phyloP scores from a whole-genome alignment of 23 tunicate species.

The Ciona savignyi region DNA sequence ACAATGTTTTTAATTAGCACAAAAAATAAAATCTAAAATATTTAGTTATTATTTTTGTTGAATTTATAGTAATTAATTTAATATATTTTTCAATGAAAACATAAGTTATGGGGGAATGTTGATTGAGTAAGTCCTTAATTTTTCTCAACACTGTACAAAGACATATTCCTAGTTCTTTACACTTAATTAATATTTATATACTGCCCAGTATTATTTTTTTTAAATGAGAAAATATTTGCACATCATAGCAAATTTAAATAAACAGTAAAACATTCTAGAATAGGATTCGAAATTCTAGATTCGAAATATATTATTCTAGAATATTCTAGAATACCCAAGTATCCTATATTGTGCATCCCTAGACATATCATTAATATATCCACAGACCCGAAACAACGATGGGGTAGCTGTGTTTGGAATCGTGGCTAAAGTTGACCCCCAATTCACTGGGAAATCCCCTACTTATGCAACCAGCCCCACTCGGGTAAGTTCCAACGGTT shows the following conservation, averaged over 20 bases:
- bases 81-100: no score
- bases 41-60: no score
- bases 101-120: no score
- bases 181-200: no score
- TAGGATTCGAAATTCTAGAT: no score
- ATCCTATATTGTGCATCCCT: neutral
- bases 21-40: no score
- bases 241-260: neutral
- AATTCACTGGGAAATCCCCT: conserved; percentile 8
- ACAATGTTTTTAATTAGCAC: no score
- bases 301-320: neutral
- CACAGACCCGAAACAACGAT: conserved; percentile 2
- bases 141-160: no score
- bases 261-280: neutral
- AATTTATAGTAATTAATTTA: no score
- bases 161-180: no score
- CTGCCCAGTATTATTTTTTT: neutral
- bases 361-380: neutral
- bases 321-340: neutral
- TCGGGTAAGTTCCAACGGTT: conserved; percentile 23
- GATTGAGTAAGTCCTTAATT: no score
- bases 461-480: conserved; percentile 2
- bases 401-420: conserved; percentile 78
- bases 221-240: neutral
- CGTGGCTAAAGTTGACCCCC: conserved; percentile 53